phyloP scores from a whole-genome alignment of 2,113 vertebrate species.

The Microcebus tavaratra region DNA sequence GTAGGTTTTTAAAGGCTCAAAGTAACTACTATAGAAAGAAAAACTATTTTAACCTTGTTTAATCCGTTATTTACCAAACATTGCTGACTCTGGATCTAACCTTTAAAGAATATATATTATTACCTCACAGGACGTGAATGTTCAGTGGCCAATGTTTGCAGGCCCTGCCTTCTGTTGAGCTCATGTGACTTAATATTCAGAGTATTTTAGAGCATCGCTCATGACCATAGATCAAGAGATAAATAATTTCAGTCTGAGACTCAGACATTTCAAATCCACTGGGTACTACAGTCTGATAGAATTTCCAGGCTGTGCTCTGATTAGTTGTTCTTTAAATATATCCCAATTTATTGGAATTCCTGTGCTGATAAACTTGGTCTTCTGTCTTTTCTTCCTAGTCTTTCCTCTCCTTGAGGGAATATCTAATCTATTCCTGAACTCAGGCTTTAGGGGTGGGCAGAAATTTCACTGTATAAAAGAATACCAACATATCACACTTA shows the following conservation, averaged over 20 bases:
- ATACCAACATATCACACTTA: background rate
- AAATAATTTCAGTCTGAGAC: background rate
- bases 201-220: background rate
- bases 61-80: background rate
- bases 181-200: background rate
- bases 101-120: background rate
- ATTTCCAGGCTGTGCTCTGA: background rate
- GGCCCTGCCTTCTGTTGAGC: background rate
- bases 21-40: background rate
- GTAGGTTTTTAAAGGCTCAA: background rate
- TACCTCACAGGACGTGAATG: background rate
- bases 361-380: background rate
- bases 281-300: background rate
- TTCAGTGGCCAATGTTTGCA: too few species aligned
- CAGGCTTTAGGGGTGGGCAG: background rate
- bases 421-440: background rate
- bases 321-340: background rate
- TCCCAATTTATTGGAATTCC: background rate
- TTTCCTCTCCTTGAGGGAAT: background rate
- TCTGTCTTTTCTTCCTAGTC: background rate
- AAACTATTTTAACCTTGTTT: background rate
- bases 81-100: background rate
- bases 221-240: background rate
- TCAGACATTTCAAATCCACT: background rate
- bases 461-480: background rate